Evolutionary conservation across 2,888 invertebrate genomes (phyloP).

Genomic region (Scaptomyza cyrtandrae): DNA sequence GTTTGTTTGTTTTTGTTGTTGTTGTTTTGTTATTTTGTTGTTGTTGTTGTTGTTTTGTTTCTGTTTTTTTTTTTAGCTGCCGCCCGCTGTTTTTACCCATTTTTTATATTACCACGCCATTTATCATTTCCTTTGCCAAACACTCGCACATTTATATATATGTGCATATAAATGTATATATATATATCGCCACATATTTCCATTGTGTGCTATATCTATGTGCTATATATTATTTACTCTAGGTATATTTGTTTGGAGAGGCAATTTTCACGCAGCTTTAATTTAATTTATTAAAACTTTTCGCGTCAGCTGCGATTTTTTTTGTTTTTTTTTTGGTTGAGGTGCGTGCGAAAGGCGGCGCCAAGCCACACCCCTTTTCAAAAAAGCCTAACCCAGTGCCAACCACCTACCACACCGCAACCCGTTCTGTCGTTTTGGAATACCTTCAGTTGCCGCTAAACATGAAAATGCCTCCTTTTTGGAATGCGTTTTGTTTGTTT

Average conservation of each 20-base stretch:
- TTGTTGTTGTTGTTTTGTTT: constrained; percentile 36
- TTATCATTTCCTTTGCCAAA: constrained; percentile 81
- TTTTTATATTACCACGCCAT: constrained; percentile 82
- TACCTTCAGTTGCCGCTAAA: constrained; percentile 66
- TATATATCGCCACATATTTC: constrained; percentile 16
- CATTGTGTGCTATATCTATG: constrained; percentile 3
- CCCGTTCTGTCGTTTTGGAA: constrained; percentile 35
- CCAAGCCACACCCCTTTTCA: constrained; percentile 57
- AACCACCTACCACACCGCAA: background rate
- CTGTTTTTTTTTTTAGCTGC: constrained; percentile 54
- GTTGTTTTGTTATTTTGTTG: constrained; percentile 52
- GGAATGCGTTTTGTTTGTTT: constrained; percentile 73
- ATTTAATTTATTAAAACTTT: constrained; percentile 75
- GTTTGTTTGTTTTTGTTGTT: constrained; percentile 59
- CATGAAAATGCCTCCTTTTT: constrained; percentile 63
- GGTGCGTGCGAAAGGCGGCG: constrained; percentile 63
- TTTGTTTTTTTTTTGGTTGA: constrained; percentile 52
- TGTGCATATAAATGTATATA: background rate
- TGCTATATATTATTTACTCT: constrained; percentile 44
- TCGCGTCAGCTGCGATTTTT: constrained; percentile 58
- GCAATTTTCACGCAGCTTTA: constrained; percentile 76
- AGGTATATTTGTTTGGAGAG: constrained; percentile 48
- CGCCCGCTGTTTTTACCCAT: constrained; percentile 80
- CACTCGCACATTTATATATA: constrained; percentile 46
- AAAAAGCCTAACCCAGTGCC: constrained; percentile 16